phyloP scores from a whole-genome alignment of 1,140 invertebrate genomes.

The Heliothis subflexa region DNA sequence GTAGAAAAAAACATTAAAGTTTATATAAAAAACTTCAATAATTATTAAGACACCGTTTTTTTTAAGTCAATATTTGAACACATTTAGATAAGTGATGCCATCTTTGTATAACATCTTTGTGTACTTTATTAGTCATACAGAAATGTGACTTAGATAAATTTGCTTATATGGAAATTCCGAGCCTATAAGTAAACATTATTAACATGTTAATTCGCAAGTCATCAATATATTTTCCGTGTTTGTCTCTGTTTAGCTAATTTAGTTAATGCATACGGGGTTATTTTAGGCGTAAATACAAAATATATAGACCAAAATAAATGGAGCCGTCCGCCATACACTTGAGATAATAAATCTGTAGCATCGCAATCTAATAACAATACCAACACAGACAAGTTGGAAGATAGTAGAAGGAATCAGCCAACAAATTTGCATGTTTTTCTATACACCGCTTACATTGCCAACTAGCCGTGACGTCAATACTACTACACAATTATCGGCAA shows the following conservation, averaged over 20 bases:
- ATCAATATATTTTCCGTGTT: slow-evolving; percentile 15
- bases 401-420: slow-evolving; percentile 45
- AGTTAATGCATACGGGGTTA: neutral
- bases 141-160: slow-evolving; percentile 30
- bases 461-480: slow-evolving; percentile 47
- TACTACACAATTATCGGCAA: slow-evolving; percentile 46
- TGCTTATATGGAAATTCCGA: slow-evolving; percentile 36
- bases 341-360: slow-evolving; percentile 36
- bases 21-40: neutral
- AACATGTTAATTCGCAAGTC: slow-evolving; percentile 1
- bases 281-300: slow-evolving; percentile 9
- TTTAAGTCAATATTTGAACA: slow-evolving; percentile 16
- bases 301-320: neutral
- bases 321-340: slow-evolving; percentile 6
- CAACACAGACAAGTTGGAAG: slow-evolving; percentile 38
- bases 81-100: slow-evolving; percentile 9
- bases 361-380: slow-evolving; percentile 44
- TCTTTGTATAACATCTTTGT: slow-evolving; percentile 30
- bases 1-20: neutral
- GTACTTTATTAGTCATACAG: slow-evolving; percentile 19
- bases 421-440: slow-evolving; percentile 50
- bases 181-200: slow-evolving; percentile 30
- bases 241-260: neutral
- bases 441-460: slow-evolving; percentile 41
- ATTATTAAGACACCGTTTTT: neutral